Percentiles rank a stretch among this genome's conserved stretches.
phyloP scores from a whole-genome alignment of 2,888 invertebrate genomes.

The Arrhopalites spinosus region DNA sequence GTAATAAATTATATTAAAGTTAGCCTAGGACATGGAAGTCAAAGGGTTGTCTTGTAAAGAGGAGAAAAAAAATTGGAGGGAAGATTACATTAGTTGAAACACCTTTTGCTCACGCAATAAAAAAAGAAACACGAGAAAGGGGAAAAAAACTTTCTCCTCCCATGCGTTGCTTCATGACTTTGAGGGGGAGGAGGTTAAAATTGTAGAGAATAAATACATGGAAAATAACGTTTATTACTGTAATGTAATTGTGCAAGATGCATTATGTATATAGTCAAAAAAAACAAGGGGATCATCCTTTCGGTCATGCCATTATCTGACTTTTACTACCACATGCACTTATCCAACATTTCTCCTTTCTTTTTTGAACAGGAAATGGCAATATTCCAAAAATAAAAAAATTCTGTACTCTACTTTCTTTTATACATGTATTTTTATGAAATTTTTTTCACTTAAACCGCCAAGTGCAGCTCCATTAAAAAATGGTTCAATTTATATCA shows the following conservation, averaged over 20 bases:
- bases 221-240: not conserved
- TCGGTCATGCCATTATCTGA: not conserved
- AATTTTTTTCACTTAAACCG: too few species aligned
- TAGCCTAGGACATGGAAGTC: too few species aligned
- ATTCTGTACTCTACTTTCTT: too few species aligned
- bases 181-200: too few species aligned
- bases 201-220: not conserved
- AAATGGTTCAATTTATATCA: too few species aligned
- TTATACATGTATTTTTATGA: not conserved
- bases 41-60: too few species aligned
- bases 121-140: too few species aligned
- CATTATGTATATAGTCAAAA: not conserved
- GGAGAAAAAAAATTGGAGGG: not conserved
- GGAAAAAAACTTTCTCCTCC: too few species aligned
- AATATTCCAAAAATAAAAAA: conserved; percentile 1
- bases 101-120: conserved; percentile 34
- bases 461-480: too few species aligned
- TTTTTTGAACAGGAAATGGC: conserved; percentile 6
- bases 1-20: too few species aligned
- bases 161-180: too few species aligned
- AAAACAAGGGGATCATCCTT: too few species aligned
- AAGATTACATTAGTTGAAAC: conserved; percentile 22
- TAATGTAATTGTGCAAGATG: not conserved
- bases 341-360: not conserved
- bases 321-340: conserved; percentile 15